These are phyloP conservation scores for Hypomecis atomaria DNA, from an alignment of 2,888 invertebrate genomes.

Conservation along the genomic window DNA sequence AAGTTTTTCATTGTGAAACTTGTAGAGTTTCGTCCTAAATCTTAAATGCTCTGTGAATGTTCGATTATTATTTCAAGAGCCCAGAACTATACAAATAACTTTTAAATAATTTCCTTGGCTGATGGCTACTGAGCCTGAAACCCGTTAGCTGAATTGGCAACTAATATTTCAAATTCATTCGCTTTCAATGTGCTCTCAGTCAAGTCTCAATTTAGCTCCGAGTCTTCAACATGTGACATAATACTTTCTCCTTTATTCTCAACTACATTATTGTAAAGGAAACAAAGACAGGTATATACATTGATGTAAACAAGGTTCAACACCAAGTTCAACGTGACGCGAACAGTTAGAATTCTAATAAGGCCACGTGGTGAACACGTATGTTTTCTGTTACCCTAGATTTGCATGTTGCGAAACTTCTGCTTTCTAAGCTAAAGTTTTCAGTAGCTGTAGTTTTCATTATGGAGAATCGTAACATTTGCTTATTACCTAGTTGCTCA, in stretches of 20 bases:
- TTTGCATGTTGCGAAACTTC: background rate
- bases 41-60: too few relatives aligned
- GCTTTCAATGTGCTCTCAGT: too few relatives aligned
- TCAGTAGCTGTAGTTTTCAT: too few relatives aligned
- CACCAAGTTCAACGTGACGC: background rate
- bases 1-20: too few relatives aligned
- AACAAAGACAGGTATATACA: background rate
- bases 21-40: too few relatives aligned
- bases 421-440: background rate
- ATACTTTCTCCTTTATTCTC: background rate
- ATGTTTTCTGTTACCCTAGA: background rate
- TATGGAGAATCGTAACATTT: too few relatives aligned
- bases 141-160: background rate
- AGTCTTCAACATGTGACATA: background rate
- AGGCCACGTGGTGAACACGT: background rate
- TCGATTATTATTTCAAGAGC: too few relatives aligned
- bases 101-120: too few relatives aligned
- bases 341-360: background rate
- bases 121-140: too few relatives aligned
- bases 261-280: background rate
- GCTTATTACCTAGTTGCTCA: too few relatives aligned
- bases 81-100: too few relatives aligned
- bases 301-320: background rate
- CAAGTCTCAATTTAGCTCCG: too few relatives aligned
- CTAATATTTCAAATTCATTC: background rate